phyloP scores from a whole-genome alignment of 2,888 invertebrate genomes.

The Amphiduros pacificus region DNA sequence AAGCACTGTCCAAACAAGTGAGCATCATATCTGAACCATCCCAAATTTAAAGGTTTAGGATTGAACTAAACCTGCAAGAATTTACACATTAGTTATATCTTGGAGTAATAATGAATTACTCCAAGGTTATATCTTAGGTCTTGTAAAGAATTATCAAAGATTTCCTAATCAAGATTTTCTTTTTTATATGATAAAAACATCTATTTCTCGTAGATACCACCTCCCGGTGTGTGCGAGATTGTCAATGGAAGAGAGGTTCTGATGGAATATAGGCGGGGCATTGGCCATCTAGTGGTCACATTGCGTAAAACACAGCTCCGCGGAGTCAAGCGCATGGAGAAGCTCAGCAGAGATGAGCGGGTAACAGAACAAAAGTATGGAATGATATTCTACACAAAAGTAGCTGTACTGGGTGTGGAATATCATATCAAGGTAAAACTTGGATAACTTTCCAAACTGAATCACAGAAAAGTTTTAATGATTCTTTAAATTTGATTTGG shows the following conservation, averaged over 20 bases:
- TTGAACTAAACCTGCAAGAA: no score
- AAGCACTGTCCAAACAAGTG: not conserved
- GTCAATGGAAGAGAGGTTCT: conserved; percentile 1
- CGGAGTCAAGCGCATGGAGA: conserved; percentile 20
- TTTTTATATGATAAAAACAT: no score
- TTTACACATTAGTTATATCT: no score
- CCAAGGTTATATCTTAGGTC: no score
- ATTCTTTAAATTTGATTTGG: not conserved
- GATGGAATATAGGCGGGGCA: conserved; percentile 1
- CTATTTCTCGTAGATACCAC: no score
- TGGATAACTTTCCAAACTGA: not conserved
- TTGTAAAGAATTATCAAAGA: no score
- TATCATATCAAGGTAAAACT: conserved; percentile 22
- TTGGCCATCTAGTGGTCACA: conserved; percentile 16
- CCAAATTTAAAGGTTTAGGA: no score
- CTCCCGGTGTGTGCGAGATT: not conserved
- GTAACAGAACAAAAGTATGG: conserved; percentile 30
- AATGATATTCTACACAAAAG: conserved; percentile 21
- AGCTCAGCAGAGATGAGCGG: conserved; percentile 18
- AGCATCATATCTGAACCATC: not conserved
- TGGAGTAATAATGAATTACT: no score
- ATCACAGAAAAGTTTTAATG: not conserved
- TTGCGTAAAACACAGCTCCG: conserved; percentile 19
- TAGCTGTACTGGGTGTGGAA: conserved; percentile 15
- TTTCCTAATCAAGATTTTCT: no score